A percentile compares a stretch with the other conserved stretches of the same genome.
Evolutionary conservation across 1,140 invertebrate species (phyloP).

Genomic region (Drosophila saltans): DNA sequence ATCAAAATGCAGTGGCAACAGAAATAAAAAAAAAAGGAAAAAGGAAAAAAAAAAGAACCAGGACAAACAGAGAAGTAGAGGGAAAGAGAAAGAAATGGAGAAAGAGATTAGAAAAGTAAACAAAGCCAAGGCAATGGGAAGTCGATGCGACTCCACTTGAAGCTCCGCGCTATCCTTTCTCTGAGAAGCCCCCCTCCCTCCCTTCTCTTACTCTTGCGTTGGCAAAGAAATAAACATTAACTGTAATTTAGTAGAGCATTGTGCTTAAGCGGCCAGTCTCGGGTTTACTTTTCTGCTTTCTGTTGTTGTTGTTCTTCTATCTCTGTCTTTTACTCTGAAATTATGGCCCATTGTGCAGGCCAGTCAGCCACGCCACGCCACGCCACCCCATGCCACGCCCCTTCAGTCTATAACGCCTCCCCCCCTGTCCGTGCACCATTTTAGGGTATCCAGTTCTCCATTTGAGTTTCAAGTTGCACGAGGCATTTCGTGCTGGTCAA

Average conservation of each 20-base stretch:
- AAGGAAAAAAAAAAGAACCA: conserved; percentile 42
- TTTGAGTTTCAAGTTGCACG: conserved; percentile 74
- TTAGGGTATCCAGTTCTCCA: conserved; percentile 25
- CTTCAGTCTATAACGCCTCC: too few relatives aligned
- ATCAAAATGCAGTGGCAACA: conserved; percentile 70
- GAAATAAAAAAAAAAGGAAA: conserved; percentile 33
- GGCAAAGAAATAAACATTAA: conserved; percentile 79
- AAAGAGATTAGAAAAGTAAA: conserved; percentile 77
- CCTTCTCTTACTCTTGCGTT: background rate
- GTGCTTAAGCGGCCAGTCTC: conserved; percentile 75
- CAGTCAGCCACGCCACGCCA: conserved; percentile 11
- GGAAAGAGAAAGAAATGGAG: conserved; percentile 8
- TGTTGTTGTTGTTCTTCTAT: conserved; percentile 5
- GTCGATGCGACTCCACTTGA: conserved; percentile 3
- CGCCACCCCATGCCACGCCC: too few relatives aligned
- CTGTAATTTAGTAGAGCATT: conserved; percentile 81
- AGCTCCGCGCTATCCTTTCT: background rate
- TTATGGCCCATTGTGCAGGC: conserved; percentile 72
- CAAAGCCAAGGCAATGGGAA: conserved; percentile 60
- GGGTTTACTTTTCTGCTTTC: conserved; percentile 10
- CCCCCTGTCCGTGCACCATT: conserved; percentile 14
- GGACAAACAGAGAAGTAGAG: conserved; percentile 17
- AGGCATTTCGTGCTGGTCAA: conserved; percentile 76
- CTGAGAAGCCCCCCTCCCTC: background rate
- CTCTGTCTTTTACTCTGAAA: conserved; percentile 50